Conservation (phyloP, 2,797 vertebrate species). For the Ataeniobius toweri region DNA sequence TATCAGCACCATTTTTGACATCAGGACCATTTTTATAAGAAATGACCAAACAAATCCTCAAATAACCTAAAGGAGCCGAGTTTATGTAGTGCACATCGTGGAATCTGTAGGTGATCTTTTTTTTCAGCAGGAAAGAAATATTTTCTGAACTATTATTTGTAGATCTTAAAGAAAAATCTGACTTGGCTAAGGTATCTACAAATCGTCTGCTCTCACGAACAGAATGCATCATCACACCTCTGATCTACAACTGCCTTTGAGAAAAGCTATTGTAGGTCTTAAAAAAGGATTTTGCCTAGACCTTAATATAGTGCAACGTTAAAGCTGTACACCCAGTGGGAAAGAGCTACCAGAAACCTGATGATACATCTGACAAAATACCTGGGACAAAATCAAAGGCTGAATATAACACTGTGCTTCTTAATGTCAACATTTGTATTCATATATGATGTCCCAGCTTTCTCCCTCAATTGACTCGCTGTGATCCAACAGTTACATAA, state of each 20-base stretch:
- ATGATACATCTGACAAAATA: slow-evolving; percentile 31
- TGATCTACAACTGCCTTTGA: neutral
- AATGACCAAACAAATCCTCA: no score
- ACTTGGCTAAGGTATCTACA: neutral
- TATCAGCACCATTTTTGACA: no score
- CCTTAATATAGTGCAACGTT: neutral
- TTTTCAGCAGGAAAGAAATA: no score
- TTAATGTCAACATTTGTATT: slow-evolving; percentile 49
- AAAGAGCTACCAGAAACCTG: slow-evolving; percentile 1
- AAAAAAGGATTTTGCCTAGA: neutral
- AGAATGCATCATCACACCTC: neutral
- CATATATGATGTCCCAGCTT: slow-evolving; percentile 49
- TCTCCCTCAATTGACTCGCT: slow-evolving; percentile 53
- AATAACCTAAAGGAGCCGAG: no score
- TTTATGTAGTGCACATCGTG: no score
- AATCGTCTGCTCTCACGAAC: neutral
- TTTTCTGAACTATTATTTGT: no score
- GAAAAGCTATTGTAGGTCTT: neutral
- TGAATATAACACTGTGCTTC: slow-evolving; percentile 26
- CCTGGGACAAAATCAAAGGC: slow-evolving; percentile 30
- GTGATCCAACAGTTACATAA: slow-evolving; percentile 74
- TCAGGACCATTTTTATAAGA: no score
- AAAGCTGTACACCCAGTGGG: neutral
- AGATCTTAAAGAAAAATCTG: no score
- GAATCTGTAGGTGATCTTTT: no score